Base-by-base conservation (phyloP, 1,140 invertebrate species). In the Andricus grossulariae region DNA sequence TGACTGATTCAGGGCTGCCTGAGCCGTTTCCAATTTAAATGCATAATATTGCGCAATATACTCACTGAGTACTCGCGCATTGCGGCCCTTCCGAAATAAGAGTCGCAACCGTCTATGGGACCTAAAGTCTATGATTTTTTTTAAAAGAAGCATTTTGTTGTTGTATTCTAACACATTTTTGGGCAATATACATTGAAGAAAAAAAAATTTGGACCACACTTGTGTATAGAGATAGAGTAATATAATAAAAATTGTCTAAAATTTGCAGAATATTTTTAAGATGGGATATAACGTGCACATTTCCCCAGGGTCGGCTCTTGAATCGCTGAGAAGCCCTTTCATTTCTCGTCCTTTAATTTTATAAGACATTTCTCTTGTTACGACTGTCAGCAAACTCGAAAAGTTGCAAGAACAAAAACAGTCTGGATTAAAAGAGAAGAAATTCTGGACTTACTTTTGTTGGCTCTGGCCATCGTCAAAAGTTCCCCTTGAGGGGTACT, bases 251-350 rank as follows among this genome's bases (percentile, higher is more conserved):
- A 45, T 39, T 45, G 15, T 66, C 25, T 39, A 66, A 66, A 32
- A 39, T 66, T 39, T 66, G 60, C 60, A 66, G 32, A 66, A 66
- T 66, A 45, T 66, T 66, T 39, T 66, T 39, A 66, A 66, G 60
- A 39, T 15, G 60, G 32, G 60, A 66, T 66, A 39, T 66, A 66
- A 66, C 60, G 60, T 66, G 60, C 60, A 66, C 39, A 66, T 66
- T 66, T 66, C 60, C 60, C 32, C 60, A 66, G 60, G 60, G 60
- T 45, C 60, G 60, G 60, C 60, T 66, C 60, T 66, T 66, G 25
- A 13, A 39, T 39, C 57, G 15, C 12, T 16, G 13, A 39, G 57
- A 66, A 66, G 57, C 32, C 25, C 32, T 66, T 25, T 19, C 0
- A 39, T 39, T 66, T 66, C 25, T 66, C 25, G 12, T 66, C 25